Conservation (phyloP, 2,888 invertebrate species). For the Watsonalla cultraria region DNA sequence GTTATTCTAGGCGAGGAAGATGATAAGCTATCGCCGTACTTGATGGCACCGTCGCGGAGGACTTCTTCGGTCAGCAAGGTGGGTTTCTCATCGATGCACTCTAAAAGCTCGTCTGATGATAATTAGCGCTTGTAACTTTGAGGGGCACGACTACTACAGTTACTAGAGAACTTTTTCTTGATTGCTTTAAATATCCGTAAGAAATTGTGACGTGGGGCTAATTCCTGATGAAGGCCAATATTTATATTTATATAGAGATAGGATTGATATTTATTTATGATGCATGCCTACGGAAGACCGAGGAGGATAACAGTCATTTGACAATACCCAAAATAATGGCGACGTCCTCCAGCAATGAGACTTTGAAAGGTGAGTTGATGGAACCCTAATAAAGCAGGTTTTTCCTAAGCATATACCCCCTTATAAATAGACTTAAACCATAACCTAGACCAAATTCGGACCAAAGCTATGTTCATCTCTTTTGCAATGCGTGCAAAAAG, state of each 20-base stretch:
- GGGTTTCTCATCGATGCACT: slow-evolving; percentile 1
- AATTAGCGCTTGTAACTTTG: too few species aligned
- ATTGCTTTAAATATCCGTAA: too few species aligned
- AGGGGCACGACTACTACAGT: too few species aligned
- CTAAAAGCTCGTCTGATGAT: background rate
- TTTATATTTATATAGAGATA: too few species aligned
- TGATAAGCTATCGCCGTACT: slow-evolving; percentile 63
- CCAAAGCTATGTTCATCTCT: too few species aligned
- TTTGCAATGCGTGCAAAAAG: too few species aligned
- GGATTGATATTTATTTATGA: slow-evolving; percentile 4
- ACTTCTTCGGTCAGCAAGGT: slow-evolving; percentile 65
- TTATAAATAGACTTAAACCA: background rate
- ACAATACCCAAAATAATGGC: slow-evolving; percentile 86
- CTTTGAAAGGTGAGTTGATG: slow-evolving; percentile 81
- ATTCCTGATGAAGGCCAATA: too few species aligned
- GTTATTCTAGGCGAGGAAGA: slow-evolving; percentile 60
- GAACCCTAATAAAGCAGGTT: too few species aligned
- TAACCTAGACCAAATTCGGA: too few species aligned
- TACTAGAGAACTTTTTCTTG: too few species aligned
- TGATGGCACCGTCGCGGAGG: slow-evolving; percentile 62
- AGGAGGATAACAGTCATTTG: slow-evolving; percentile 80
- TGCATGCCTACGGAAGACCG: slow-evolving; percentile 56
- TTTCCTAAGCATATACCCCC: background rate
- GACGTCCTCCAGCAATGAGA: slow-evolving; percentile 87
- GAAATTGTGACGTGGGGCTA: too few species aligned